phyloP scores from a whole-genome alignment of 1,140 invertebrate species.

The Cherax destructor region DNA sequence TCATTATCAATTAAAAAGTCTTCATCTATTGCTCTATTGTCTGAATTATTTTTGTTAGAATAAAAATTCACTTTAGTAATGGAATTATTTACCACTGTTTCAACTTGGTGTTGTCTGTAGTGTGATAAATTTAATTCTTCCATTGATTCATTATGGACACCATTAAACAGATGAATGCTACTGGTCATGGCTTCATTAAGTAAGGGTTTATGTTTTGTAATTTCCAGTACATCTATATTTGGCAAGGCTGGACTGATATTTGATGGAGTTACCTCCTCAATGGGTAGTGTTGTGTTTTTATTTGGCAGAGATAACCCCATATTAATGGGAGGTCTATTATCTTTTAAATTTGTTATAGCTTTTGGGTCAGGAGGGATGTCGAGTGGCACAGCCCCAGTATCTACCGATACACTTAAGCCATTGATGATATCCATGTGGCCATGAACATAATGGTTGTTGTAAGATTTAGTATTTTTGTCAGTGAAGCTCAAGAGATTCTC shows the following conservation, averaged over 20 bases:
- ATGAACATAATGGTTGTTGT: background rate
- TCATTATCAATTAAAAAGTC: background rate
- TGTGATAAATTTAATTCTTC: background rate
- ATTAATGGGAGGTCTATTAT: background rate
- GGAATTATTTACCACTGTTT: background rate
- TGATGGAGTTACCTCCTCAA: background rate
- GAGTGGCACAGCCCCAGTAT: background rate
- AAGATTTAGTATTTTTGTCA: background rate
- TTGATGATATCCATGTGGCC: background rate
- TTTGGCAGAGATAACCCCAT: background rate
- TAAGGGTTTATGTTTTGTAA: background rate
- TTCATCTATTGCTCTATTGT: background rate
- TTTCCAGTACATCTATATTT: background rate
- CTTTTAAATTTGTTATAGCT: background rate
- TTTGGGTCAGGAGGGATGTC: background rate
- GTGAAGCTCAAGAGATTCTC: background rate
- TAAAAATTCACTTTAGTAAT: background rate
- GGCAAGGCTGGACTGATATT: background rate
- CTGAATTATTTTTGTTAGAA: background rate
- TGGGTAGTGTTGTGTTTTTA: background rate
- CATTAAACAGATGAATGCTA: background rate
- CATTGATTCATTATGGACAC: background rate
- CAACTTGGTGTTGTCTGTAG: background rate
- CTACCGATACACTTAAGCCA: background rate
- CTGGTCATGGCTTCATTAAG: background rate